phyloP scores from a whole-genome alignment of 2,113 vertebrate genomes.

The Nanger granti region DNA sequence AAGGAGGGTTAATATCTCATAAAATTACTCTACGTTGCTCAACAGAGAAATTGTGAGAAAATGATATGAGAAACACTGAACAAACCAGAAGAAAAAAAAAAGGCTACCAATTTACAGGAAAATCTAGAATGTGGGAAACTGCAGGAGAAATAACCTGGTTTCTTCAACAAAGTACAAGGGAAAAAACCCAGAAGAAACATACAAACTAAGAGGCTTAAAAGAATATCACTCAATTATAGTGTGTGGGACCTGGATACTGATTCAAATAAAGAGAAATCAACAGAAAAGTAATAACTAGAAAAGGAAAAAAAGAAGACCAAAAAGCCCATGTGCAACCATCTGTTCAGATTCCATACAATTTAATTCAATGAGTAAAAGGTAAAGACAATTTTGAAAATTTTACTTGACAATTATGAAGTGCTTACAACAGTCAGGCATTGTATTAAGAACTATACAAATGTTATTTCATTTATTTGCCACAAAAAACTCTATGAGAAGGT shows the following conservation, averaged over 20 bases:
- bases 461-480: not conserved
- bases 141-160: not conserved
- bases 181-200: not conserved
- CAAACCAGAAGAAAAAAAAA: not conserved
- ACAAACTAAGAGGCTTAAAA: not conserved
- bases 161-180: not conserved
- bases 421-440: not conserved
- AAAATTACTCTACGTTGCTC: not conserved
- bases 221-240: not conserved
- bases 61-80: not conserved
- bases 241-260: not conserved
- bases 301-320: not conserved
- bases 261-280: conserved; percentile 10
- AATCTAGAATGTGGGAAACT: not conserved
- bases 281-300: not conserved
- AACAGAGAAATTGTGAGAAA: not conserved
- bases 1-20: not conserved
- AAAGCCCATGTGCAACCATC: not conserved
- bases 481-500: not conserved
- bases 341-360: not conserved
- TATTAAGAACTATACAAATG: conserved; percentile 10
- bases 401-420: not conserved
- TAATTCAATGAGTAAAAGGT: not conserved
- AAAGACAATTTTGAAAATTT: not conserved
- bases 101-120: not conserved